A percentile compares a stretch with the other conserved stretches of the same genome.
These are phyloP conservation scores for Cettia cetti DNA, from an alignment of 2,113 vertebrate species.

Conservation along the genomic window DNA sequence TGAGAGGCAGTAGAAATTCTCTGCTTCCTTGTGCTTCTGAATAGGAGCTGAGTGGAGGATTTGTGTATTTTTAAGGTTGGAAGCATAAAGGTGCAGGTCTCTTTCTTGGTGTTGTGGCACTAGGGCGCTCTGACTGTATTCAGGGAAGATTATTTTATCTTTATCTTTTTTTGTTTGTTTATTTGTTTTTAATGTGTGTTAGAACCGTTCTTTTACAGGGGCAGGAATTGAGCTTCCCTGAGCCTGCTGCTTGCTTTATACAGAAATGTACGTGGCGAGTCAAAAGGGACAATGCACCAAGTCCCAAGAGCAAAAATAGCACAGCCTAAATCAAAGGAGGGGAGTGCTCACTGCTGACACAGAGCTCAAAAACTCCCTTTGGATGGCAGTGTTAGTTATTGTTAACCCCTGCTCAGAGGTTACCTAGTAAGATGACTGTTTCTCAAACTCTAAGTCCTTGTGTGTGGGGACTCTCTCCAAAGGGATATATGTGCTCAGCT, in stretches of 20 bases:
- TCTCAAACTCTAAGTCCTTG: neutral
- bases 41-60: neutral
- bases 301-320: neutral
- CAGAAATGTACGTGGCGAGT: neutral
- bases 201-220: neutral
- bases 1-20: neutral
- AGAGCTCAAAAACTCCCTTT: neutral
- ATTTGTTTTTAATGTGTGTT: rapidly evolving
- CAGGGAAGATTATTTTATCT: neutral
- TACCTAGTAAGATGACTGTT: neutral
- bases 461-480: neutral
- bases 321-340: neutral
- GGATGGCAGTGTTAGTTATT: neutral
- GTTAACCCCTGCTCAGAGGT: neutral
- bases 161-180: neutral
- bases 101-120: neutral
- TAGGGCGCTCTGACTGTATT: neutral
- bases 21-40: neutral
- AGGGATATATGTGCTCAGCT: neutral
- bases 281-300: neutral
- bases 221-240: neutral
- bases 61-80: neutral
- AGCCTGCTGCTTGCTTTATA: neutral
- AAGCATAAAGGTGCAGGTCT: neutral
- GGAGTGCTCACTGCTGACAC: neutral